These are phyloP conservation scores for Ichneumon xanthorius DNA, from an alignment of 2,888 invertebrate species.

Conservation along the genomic window DNA sequence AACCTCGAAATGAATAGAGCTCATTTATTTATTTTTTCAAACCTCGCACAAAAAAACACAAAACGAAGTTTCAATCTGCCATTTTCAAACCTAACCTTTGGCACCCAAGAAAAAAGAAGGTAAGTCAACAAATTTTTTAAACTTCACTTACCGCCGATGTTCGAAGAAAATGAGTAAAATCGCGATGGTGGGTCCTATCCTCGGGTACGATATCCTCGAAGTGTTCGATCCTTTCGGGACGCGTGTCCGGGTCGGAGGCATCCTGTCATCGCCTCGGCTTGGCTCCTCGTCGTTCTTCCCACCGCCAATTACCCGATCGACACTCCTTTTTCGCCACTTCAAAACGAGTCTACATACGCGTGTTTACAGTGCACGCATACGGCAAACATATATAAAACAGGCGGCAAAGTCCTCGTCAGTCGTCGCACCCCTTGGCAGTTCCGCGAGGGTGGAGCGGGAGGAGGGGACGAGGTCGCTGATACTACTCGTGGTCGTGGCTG, in stretches of 20 bases:
- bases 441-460: background rate
- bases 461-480: constrained; percentile 38
- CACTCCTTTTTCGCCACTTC: constrained; percentile 72
- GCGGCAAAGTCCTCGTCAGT: constrained; percentile 14
- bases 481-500: constrained; percentile 58
- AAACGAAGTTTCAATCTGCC: too few relatives aligned
- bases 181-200: constrained; percentile 74
- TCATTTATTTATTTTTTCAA: too few relatives aligned
- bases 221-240: constrained; percentile 80
- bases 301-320: constrained; percentile 37
- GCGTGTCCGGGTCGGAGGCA: constrained; percentile 81
- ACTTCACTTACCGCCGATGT: constrained; percentile 78
- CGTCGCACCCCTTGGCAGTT: constrained; percentile 9
- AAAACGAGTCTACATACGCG: constrained; percentile 65
- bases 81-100: too few relatives aligned
- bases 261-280: constrained; percentile 83
- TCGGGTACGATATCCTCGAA: constrained; percentile 71
- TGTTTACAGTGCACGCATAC: background rate
- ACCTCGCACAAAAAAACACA: too few relatives aligned
- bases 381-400: background rate
- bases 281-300: constrained; percentile 59
- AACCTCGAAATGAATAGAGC: too few relatives aligned
- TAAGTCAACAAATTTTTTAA: background rate
- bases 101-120: too few relatives aligned
- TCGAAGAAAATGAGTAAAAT: constrained; percentile 77